Base-by-base conservation (phyloP, 2,888 invertebrate species). In the Spilarctia lutea region DNA sequence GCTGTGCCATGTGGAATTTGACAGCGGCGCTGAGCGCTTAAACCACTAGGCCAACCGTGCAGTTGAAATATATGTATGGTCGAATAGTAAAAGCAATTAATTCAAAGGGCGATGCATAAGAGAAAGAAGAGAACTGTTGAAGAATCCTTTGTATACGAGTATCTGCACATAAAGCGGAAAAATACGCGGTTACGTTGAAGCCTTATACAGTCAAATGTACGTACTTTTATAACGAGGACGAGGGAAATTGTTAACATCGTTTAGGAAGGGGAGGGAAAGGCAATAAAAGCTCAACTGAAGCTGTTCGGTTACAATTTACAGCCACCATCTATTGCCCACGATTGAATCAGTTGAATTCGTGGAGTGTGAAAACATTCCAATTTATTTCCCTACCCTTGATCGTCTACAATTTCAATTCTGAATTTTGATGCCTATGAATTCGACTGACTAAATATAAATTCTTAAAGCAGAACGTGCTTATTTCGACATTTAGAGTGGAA, bases 241-340 rank as follows among this genome's bases (percentile, higher is more conserved):
- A 45, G 6, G 30, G 66, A 73, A 76, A 75, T 81, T 74, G 63
- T 76, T 71, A 74, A 81, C 48, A 71, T 72, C 75, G 73, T 75
- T 56, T 76, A 79, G 63, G 42, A 39, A 74, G 30, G 27, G 30
- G 30, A 65, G 63, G 33, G 35, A 68, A 68, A 42, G 63, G 63
- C 69, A 73, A 81, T 79, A 79, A 79, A 83, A 70, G 18, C 75
- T 63, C 30, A 35, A 39, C 30, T 27, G 72, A 73, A 75, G 70
- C 72, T 75, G 65, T 75, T n/a, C 73, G 68, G 65, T 18, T 56
- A 71, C 60, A 35, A 68, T 73, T 63, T 45, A 73, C 52, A 75
- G 24, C 66, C 39, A 24, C 42, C 68, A 72, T 75, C 68, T 75
- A 73, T 75, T 68, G 67, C 42, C 60, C 30, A 79, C 77, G 73